Evolutionary conservation across 1,140 invertebrate species (phyloP).

Genomic region (Zelostemma sp.): DNA sequence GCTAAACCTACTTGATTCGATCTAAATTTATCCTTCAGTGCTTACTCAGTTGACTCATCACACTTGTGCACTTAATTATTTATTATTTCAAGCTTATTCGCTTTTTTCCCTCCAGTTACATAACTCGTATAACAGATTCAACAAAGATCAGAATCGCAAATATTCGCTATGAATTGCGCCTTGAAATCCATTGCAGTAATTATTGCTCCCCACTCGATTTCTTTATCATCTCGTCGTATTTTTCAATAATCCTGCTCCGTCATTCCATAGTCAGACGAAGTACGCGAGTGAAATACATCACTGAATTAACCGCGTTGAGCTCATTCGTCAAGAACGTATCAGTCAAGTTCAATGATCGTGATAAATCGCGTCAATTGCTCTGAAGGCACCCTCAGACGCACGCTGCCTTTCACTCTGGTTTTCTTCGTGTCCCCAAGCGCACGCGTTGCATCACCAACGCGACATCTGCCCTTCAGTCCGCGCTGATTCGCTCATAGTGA

Average conservation of each 20-base stretch:
- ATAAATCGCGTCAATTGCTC: constrained; percentile 3
- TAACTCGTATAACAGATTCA: too few species aligned
- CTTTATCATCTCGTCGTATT: neutral
- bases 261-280: neutral
- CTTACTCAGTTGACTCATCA: too few species aligned
- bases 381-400: neutral
- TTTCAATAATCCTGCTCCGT: neutral
- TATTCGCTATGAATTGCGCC: too few species aligned
- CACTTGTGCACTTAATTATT: too few species aligned
- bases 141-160: too few species aligned
- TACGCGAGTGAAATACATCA: neutral
- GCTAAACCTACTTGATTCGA: too few species aligned
- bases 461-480: neutral
- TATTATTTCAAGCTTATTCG: too few species aligned
- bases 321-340: neutral
- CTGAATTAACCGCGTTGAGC: neutral
- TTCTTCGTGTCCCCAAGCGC: neutral
- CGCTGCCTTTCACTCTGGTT: constrained; percentile 12
- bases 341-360: constrained; percentile 11
- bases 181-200: neutral
- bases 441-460: constrained; percentile 2
- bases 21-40: too few species aligned
- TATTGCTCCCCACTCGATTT: neutral
- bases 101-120: too few species aligned
- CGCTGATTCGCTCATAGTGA: constrained; percentile 2